Evolutionary conservation across 2,888 invertebrate genomes (phyloP).

Genomic region (Ctena decussata): DNA sequence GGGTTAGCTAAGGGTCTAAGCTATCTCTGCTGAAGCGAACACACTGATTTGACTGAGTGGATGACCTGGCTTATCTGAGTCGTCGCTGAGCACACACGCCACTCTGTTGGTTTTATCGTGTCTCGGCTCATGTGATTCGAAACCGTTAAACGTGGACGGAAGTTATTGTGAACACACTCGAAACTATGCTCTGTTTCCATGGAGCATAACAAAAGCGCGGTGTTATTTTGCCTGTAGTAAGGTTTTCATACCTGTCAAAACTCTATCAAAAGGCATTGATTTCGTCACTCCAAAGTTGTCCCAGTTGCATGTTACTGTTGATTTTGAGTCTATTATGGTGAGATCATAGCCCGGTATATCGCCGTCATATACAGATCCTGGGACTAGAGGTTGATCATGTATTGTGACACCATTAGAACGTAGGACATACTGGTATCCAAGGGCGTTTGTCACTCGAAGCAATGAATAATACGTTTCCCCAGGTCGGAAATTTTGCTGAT

Average conservation of each 20-base stretch:
- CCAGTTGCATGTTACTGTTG: constrained; percentile 74
- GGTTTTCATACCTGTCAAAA: constrained; percentile 32
- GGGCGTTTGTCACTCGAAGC: constrained; percentile 70
- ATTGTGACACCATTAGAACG: constrained; percentile 74
- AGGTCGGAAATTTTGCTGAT: constrained; percentile 67
- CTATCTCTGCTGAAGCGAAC: too few species aligned
- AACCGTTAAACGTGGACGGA: too few species aligned
- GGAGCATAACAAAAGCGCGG: too few species aligned
- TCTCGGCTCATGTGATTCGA: too few species aligned
- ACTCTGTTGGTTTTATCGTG: too few species aligned
- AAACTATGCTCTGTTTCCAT: too few species aligned
- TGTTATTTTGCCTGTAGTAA: too few species aligned
- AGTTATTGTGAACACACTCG: too few species aligned
- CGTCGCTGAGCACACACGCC: too few species aligned
- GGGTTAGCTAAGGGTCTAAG: too few species aligned
- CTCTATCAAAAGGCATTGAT: not conserved
- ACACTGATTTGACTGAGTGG: too few species aligned
- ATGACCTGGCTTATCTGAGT: too few species aligned
- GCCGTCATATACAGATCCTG: constrained; percentile 73
- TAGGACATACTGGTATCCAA: constrained; percentile 64
- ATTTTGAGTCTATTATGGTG: constrained; percentile 54
- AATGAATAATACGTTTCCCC: constrained; percentile 71
- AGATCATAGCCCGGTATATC: constrained; percentile 68
- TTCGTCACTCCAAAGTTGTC: constrained; percentile 69
- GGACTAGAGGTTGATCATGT: constrained; percentile 69